Evolutionary conservation across 2,113 vertebrate species (phyloP).

Genomic region (Takifugu bimaculatus): DNA sequence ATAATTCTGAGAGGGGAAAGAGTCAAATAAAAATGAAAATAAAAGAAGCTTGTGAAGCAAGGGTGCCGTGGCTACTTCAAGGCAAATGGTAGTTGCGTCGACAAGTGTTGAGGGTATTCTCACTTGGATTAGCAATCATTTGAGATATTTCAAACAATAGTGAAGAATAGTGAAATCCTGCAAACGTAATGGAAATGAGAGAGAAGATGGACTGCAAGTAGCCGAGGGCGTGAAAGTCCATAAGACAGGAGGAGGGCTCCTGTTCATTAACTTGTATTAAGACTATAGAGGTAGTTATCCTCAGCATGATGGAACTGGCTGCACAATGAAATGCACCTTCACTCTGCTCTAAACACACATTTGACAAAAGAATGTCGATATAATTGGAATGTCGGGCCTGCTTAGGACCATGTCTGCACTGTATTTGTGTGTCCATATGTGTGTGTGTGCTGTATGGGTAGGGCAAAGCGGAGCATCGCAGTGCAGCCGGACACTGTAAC

Average conservation of each 20-base stretch:
- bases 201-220: slow-evolving; percentile 31
- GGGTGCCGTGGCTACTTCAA: slow-evolving; percentile 36
- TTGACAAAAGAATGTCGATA: neutral
- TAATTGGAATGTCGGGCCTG: too few relatives aligned
- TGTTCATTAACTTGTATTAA: slow-evolving; percentile 59
- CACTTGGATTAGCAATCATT: slow-evolving; percentile 43
- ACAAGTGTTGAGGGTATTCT: slow-evolving; percentile 35
- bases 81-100: slow-evolving; percentile 18
- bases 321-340: slow-evolving; percentile 22
- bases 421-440: slow-evolving; percentile 20
- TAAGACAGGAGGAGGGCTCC: slow-evolving; percentile 28
- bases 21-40: slow-evolving; percentile 35
- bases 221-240: slow-evolving; percentile 28
- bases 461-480: slow-evolving; percentile 40
- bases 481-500: slow-evolving; percentile 61
- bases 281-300: slow-evolving; percentile 44
- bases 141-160: slow-evolving; percentile 46
- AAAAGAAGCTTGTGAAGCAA: slow-evolving; percentile 12
- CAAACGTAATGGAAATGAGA: slow-evolving; percentile 31
- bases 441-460: slow-evolving; percentile 31
- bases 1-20: slow-evolving; percentile 40
- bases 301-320: slow-evolving; percentile 22
- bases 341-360: neutral
- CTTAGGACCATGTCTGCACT: slow-evolving; percentile 2
- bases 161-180: slow-evolving; percentile 22